Percentiles rank a stretch among this genome's conserved stretches.
phyloP scores from a whole-genome alignment of 2,113 vertebrate genomes.

The Oreochromis spilurus region DNA sequence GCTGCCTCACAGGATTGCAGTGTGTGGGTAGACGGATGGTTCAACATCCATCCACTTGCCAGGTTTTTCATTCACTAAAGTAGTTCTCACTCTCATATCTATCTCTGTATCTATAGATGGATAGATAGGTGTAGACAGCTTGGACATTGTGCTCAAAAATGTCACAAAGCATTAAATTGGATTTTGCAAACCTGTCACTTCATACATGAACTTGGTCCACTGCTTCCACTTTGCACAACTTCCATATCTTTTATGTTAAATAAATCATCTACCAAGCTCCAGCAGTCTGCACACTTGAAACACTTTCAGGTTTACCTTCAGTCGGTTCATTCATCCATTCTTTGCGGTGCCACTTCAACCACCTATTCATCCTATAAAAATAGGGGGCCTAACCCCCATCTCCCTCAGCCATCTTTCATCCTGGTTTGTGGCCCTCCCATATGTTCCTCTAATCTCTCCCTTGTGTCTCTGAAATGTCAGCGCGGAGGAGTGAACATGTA shows the following conservation, averaged over 20 bases:
- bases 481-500: constrained; percentile 64
- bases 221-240: neutral
- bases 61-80: constrained; percentile 23
- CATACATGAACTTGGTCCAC: neutral
- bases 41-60: constrained; percentile 1
- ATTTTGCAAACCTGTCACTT: neutral
- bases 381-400: constrained; percentile 62
- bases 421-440: constrained; percentile 58
- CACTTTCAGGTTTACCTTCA: constrained; percentile 21
- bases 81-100: neutral
- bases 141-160: neutral
- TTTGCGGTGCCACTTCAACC: constrained; percentile 30
- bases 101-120: neutral
- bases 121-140: neutral
- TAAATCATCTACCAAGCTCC: neutral
- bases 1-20: constrained; percentile 21
- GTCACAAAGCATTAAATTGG: neutral
- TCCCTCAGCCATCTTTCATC: constrained; percentile 60
- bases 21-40: constrained; percentile 4
- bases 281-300: neutral
- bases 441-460: constrained; percentile 65
- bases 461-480: constrained; percentile 69
- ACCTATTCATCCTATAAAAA: constrained; percentile 55
- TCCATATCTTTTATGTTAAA: neutral
- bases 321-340: constrained; percentile 30